Conservation (phyloP, 2,888 invertebrate genomes). For the Ferrisia virgata region DNA sequence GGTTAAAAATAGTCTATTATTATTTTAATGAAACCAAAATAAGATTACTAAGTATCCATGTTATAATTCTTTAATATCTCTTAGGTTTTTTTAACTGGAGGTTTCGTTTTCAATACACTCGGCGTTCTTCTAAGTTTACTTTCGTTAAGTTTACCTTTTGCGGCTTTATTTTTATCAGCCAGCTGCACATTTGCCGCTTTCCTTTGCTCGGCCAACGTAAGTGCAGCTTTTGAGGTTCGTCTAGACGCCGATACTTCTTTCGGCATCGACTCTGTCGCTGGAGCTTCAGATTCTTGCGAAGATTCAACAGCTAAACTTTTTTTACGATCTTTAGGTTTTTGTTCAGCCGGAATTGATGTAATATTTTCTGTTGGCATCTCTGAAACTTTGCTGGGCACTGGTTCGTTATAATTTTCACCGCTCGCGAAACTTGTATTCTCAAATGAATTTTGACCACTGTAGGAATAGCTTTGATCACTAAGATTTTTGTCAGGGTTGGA, state of each 20-base stretch:
- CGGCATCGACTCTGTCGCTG: background rate
- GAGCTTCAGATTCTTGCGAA: background rate
- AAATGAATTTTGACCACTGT: background rate
- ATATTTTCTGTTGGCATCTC: background rate
- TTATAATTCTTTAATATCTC: no score
- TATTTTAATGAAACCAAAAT: no score
- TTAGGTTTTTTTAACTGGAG: background rate
- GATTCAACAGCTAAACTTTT: background rate
- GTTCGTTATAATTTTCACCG: background rate
- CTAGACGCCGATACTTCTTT: constrained; percentile 1
- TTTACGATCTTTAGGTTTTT: background rate
- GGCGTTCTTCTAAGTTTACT: constrained; percentile 24
- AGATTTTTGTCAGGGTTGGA: background rate
- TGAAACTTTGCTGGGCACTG: background rate
- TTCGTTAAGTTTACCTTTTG: background rate
- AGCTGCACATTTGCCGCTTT: background rate
- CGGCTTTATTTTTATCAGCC: background rate
- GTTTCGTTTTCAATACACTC: constrained; percentile 15
- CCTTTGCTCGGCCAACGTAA: background rate
- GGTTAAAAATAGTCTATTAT: no score
- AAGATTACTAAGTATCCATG: no score
- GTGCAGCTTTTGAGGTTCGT: background rate
- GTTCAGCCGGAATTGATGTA: background rate
- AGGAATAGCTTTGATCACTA: background rate
- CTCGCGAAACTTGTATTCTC: background rate